phyloP scores from a whole-genome alignment of 1,140 invertebrate genomes.

The Apis laboriosa region DNA sequence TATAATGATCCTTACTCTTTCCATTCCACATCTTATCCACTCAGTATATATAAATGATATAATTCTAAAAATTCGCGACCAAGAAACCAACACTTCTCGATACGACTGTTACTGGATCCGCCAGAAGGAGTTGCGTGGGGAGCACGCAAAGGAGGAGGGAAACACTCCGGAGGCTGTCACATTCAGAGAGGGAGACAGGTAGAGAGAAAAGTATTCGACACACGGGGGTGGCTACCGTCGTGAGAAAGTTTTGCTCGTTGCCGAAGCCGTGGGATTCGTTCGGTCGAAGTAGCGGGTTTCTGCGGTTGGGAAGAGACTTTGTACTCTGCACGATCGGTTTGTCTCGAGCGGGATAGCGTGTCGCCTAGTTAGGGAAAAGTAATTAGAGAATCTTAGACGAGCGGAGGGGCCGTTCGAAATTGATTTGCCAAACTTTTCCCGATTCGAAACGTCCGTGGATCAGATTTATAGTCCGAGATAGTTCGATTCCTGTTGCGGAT shows the following conservation, averaged over 20 bases:
- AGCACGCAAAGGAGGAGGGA: no score
- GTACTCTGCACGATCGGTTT: neutral
- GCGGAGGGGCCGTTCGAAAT: neutral
- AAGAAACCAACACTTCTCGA: no score
- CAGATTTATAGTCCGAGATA: neutral
- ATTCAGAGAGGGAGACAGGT: neutral
- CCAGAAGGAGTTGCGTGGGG: no score
- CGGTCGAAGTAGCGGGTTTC: neutral
- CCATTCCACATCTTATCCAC: no score
- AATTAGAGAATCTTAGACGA: neutral
- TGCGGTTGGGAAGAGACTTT: neutral
- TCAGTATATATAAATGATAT: no score
- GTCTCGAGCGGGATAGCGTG: neutral
- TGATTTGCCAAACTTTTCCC: neutral
- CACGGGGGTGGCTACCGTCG: neutral
- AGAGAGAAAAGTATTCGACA: constrained; percentile 7
- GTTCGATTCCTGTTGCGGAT: neutral
- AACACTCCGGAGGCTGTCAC: constrained; percentile 9
- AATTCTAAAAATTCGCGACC: accelerated
- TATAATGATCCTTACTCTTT: no score
- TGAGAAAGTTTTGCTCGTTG: constrained; percentile 9
- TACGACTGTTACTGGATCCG: no score
- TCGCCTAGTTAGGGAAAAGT: neutral
- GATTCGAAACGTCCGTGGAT: neutral
- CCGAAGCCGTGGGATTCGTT: neutral